Evolutionary conservation across 2,113 vertebrate genomes (phyloP).

Genomic region (Bufo bufo): DNA sequence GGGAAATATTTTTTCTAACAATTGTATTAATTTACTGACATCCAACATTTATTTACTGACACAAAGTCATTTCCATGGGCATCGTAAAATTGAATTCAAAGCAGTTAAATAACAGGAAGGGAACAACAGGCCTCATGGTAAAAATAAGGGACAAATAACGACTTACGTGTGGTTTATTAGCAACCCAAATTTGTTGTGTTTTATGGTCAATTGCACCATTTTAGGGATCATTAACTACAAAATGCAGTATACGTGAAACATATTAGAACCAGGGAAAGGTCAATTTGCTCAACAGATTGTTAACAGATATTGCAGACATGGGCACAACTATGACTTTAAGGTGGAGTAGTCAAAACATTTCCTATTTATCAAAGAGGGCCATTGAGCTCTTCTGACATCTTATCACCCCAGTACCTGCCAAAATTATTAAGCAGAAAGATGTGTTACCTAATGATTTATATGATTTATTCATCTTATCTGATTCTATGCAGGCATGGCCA

Average conservation of each 20-base stretch:
- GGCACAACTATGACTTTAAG: neutral
- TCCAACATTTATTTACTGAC: constrained; percentile 4
- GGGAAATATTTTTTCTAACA: neutral
- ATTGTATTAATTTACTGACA: constrained; percentile 5
- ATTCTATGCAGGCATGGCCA: no score
- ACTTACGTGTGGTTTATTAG: neutral
- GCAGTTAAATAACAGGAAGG: neutral
- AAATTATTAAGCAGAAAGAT: no score
- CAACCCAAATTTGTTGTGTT: neutral
- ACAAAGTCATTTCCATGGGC: neutral
- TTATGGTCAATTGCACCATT: neutral
- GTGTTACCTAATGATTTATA: no score
- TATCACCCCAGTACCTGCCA: no score
- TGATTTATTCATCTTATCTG: no score
- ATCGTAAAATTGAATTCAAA: neutral
- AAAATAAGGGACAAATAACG: neutral
- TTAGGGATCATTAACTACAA: neutral
- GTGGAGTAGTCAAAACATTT: neutral
- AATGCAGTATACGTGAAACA: neutral
- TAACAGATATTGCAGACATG: neutral
- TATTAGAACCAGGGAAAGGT: neutral
- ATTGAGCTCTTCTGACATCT: no score
- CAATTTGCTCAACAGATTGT: neutral
- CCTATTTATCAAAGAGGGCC: no score
- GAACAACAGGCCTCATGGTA: neutral